Percentiles rank a stretch among this genome's conserved stretches.
Evolutionary conservation across 1,140 invertebrate species (phyloP).

Genomic region (Drosophila rhopaloa): DNA sequence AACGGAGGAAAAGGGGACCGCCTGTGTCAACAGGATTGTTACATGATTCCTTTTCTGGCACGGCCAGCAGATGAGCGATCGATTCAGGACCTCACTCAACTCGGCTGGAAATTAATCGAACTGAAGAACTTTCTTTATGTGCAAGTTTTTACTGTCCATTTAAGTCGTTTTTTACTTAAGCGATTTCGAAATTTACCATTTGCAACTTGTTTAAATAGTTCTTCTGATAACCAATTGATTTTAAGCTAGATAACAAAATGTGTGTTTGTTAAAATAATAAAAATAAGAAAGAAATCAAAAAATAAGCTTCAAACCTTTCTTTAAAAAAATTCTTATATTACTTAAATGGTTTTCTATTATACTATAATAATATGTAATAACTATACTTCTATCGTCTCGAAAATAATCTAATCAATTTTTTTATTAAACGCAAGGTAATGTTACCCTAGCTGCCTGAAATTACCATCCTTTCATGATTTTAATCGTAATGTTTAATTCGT

Average conservation of each 20-base stretch:
- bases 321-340: too few species aligned
- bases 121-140: slow-evolving; percentile 6
- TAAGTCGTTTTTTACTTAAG: background rate
- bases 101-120: slow-evolving; percentile 20
- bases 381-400: too few species aligned
- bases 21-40: slow-evolving; percentile 34
- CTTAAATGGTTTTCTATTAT: too few species aligned
- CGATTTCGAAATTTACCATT: background rate
- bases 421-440: too few species aligned
- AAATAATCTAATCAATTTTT: too few species aligned
- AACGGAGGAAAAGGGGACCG: slow-evolving; percentile 16
- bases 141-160: slow-evolving; percentile 10
- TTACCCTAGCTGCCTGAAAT: background rate
- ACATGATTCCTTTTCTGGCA: slow-evolving; percentile 24
- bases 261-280: too few species aligned
- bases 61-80: slow-evolving; percentile 31
- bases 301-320: too few species aligned
- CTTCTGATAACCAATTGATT: too few species aligned
- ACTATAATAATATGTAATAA: too few species aligned
- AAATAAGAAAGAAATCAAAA: too few species aligned
- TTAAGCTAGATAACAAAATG: too few species aligned
- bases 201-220: background rate
- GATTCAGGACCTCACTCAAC: slow-evolving; percentile 15
- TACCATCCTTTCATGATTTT: background rate
- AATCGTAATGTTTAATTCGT: slow-evolving; percentile 8